Conservation (phyloP, 2,113 vertebrate genomes). For the Sinocyclocheilus maitianheensis region DNA sequence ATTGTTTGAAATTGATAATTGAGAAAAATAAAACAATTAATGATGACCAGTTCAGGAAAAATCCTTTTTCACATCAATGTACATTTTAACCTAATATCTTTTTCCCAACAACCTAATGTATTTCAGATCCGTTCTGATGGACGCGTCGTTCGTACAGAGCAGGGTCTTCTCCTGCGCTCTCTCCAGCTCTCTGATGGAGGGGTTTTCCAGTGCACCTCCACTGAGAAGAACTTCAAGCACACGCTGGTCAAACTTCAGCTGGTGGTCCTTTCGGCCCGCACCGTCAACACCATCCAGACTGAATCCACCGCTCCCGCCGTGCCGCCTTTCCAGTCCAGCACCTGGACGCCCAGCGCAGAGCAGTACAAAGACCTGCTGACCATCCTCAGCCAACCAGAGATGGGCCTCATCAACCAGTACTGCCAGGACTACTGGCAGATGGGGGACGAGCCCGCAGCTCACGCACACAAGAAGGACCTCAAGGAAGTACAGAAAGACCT, state of each 20-base stretch:
- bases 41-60: no score
- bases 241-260: slow-evolving; percentile 90
- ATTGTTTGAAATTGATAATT: no score
- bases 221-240: slow-evolving; percentile 99
- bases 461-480: slow-evolving; percentile 82
- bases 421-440: slow-evolving; percentile 97
- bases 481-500: slow-evolving; percentile 85
- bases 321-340: slow-evolving; percentile 71
- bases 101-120: background rate
- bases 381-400: slow-evolving; percentile 94
- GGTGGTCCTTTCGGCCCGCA: slow-evolving; percentile 86
- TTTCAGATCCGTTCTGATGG: slow-evolving; percentile 89
- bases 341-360: slow-evolving; percentile 77
- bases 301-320: slow-evolving; percentile 73
- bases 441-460: slow-evolving; percentile 71
- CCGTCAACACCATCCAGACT: slow-evolving; percentile 86
- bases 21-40: no score
- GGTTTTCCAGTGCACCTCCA: slow-evolving; percentile 94
- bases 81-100: background rate
- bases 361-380: slow-evolving; percentile 95
- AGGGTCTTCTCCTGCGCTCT: slow-evolving; percentile 90
- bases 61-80: background rate
- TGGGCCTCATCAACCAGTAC: slow-evolving; percentile 98
- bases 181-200: slow-evolving; percentile 88
- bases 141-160: slow-evolving; percentile 90